Evolutionary conservation across 2,113 vertebrate genomes (phyloP).

Genomic region (Pituophis catenifer): DNA sequence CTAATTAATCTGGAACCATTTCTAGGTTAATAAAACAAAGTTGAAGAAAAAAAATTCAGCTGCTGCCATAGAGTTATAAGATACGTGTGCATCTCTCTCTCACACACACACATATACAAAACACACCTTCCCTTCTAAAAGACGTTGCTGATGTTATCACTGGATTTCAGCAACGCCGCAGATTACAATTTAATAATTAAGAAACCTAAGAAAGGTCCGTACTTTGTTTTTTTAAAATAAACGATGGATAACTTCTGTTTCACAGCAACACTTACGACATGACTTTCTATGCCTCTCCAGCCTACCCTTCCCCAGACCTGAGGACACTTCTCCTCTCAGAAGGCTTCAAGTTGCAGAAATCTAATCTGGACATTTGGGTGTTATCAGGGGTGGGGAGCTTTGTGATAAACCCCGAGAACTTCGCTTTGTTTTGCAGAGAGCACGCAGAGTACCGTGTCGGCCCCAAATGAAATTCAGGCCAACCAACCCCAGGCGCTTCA

Average conservation of each 20-base stretch:
- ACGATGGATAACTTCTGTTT: neutral
- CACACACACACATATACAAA: too few relatives aligned
- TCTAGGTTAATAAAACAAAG: constrained; percentile 6
- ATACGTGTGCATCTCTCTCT: neutral
- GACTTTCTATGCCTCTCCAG: neutral
- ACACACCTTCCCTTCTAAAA: neutral
- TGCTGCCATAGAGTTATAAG: neutral
- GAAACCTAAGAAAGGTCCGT: neutral
- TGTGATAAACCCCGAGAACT: neutral
- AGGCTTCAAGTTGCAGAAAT: neutral
- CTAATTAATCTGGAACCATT: constrained; percentile 19
- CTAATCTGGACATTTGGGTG: fast-evolving
- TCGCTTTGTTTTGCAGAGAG: constrained; percentile 62
- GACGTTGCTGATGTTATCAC: neutral
- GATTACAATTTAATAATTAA: neutral
- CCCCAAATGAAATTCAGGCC: constrained; percentile 79
- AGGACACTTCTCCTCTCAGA: neutral
- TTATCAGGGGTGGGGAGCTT: fast-evolving
- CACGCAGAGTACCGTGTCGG: constrained; percentile 68
- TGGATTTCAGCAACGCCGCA: neutral
- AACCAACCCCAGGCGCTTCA: constrained; percentile 87
- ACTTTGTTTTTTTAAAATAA: neutral
- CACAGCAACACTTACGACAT: neutral
- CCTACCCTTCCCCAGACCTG: neutral
- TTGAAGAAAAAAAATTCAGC: neutral